Percentiles rank a stretch among this genome's conserved stretches.
phyloP scores from a whole-genome alignment of 2,797 vertebrate species.

The Acrocephalus scirpaceus region DNA sequence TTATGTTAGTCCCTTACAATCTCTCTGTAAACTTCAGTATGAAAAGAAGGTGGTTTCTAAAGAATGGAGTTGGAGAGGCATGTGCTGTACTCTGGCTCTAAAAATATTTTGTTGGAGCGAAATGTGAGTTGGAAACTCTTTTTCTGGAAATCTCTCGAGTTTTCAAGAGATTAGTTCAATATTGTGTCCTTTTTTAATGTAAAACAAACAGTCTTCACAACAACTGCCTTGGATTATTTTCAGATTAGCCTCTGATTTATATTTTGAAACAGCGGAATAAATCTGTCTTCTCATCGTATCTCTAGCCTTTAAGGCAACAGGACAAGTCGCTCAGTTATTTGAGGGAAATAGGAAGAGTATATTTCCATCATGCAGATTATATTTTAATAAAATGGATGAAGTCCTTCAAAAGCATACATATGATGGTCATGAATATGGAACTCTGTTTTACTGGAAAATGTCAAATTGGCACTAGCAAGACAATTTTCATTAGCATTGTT shows the following conservation, averaged over 20 bases:
- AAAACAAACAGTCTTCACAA: neutral
- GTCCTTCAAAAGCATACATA: neutral
- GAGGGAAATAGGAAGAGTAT: neutral
- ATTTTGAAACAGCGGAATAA: neutral
- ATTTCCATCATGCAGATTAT: neutral
- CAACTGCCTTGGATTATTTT: neutral
- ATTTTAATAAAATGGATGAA: slow-evolving; percentile 1
- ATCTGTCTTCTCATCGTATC: neutral
- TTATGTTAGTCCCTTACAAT: neutral
- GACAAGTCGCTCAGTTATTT: neutral
- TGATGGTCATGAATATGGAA: neutral
- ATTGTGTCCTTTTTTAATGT: neutral
- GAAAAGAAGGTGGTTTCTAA: slow-evolving; percentile 10
- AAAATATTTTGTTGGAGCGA: neutral
- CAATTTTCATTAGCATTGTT: neutral
- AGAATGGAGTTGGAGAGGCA: neutral
- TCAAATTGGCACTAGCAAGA: neutral
- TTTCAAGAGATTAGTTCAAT: neutral
- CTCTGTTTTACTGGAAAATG: neutral
- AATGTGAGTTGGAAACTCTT: neutral
- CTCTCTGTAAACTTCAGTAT: neutral
- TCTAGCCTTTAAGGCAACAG: neutral
- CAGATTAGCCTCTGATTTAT: neutral
- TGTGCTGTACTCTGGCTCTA: neutral
- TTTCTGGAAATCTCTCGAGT: neutral